A percentile compares a stretch with the other conserved stretches of the same genome.
phyloP scores from a whole-genome alignment of 2,113 vertebrate genomes.

The Salvelinus alpinus region DNA sequence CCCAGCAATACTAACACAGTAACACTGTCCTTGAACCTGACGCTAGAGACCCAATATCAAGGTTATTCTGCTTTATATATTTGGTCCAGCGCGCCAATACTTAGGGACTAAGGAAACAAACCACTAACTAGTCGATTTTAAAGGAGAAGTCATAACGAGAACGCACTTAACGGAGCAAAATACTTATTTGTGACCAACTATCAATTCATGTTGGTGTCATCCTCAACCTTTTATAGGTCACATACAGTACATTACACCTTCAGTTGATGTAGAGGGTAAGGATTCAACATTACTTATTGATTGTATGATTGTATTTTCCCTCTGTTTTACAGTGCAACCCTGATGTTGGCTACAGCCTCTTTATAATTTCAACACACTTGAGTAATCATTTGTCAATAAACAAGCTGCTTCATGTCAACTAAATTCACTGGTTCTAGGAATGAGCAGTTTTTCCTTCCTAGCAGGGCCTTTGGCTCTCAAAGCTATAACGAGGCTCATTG shows the following conservation, averaged over 20 bases:
- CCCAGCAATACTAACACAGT: conserved; percentile 42
- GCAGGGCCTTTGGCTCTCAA: conserved; percentile 49
- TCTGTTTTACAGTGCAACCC: conserved; percentile 22
- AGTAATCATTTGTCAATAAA: conserved; percentile 36
- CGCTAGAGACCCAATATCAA: no score
- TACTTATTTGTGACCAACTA: no score
- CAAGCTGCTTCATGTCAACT: conserved; percentile 36
- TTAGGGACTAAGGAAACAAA: no score
- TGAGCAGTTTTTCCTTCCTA: conserved; percentile 55
- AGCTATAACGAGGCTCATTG: conserved; percentile 51
- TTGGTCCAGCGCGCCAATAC: no score
- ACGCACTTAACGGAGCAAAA: no score
- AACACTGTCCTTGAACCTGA: no score
- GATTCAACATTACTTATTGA: conserved; percentile 50
- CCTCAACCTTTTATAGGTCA: not conserved
- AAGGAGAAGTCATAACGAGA: no score
- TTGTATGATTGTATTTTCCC: conserved; percentile 23
- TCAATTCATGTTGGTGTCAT: not conserved
- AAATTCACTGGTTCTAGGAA: conserved; percentile 27
- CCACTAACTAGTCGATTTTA: no score
- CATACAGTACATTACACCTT: conserved; percentile 15
- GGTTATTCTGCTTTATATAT: no score
- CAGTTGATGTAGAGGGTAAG: conserved; percentile 41
- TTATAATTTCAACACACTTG: conserved; percentile 4
- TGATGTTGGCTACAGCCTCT: conserved; percentile 17